Conservation (phyloP, 1,140 invertebrate species). For the Condylostylus longicornis region DNA sequence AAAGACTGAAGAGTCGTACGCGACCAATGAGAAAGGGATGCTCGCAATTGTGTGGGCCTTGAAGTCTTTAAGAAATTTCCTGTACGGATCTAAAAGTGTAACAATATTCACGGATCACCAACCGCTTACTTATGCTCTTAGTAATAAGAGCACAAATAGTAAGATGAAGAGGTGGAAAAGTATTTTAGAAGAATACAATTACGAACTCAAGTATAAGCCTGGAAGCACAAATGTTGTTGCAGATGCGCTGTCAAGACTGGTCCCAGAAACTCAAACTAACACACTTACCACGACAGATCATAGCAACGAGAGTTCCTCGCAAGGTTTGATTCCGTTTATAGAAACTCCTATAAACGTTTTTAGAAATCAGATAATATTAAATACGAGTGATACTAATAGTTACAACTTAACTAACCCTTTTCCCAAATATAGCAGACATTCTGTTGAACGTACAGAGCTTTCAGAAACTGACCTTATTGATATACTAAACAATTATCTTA, state of each 20-base stretch:
- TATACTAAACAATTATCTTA: too few relatives aligned
- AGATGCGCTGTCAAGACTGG: conserved; percentile 10
- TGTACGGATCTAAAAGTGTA: conserved; percentile 16
- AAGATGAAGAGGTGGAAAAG: conserved; percentile 28
- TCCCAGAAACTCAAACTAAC: conserved; percentile 5
- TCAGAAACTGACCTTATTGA: too few relatives aligned
- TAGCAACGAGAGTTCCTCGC: conserved; percentile 9
- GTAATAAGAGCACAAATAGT: conserved; percentile 24
- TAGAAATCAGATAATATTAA: too few relatives aligned
- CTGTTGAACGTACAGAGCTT: too few relatives aligned
- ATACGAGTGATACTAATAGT: too few relatives aligned
- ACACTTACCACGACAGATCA: conserved; percentile 4
- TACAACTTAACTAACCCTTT: too few relatives aligned
- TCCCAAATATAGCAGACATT: too few relatives aligned
- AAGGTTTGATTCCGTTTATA: conserved; percentile 6
- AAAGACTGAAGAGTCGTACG: conserved; percentile 15
- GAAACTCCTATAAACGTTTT: conserved; percentile 9
- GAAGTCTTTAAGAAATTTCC: conserved; percentile 23
- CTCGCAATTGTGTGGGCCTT: conserved; percentile 32
- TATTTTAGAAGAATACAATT: conserved; percentile 22
- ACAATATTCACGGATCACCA: conserved; percentile 23
- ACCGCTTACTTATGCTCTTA: conserved; percentile 28
- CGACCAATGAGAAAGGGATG: conserved; percentile 25
- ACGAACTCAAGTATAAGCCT: conserved; percentile 23
- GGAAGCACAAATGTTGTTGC: conserved; percentile 17